Evolutionary conservation across 2,797 vertebrate species (phyloP), one percentile per base, ranked within the genome.

Genomic region (Myotis findleyi): DNA sequence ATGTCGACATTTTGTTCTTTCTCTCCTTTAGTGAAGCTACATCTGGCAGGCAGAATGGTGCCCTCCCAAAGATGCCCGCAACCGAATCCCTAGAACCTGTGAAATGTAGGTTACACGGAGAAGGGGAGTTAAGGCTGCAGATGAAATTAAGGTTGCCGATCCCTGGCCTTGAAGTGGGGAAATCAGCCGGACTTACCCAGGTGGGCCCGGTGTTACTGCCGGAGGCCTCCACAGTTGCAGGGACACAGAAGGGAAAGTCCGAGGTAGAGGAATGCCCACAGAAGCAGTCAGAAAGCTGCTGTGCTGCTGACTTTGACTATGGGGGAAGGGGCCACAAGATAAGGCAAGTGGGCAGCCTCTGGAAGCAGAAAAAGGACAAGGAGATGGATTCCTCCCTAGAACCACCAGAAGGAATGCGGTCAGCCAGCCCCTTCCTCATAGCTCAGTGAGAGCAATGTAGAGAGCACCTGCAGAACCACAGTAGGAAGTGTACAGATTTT

Each of bases 41-140:
- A 44, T n/a, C 4, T 21, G 25, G 13, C 12, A 33, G 10, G 14
- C 64, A 75, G 30, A 79, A 33, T 49, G 68, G 64, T 44, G 27
- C 3, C 1, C 64, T 41, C 20, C 30, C 44, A 14, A 71, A 36
- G 9, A 14, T 51, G 13, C 3, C 13, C 27, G 0, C 1, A 2
- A 21, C n/a, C 33, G 49, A 17, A 18, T 18, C 83, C 33, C 53
- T 64, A 4, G 27, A 69, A 79, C 16, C 38, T 49, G 14, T 33
- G 82, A 79, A 62, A 25, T 21, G 12, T 51, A 82, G 64, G 25
- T 85, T 68, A 23, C 7, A 20, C 21, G 33, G 30, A 66, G 59
- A 95, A 59, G 23, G 13, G 41, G 51, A 86, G 49, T 47, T 21
- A 21, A 53, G 4, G 3, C 18, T 64, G 2, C 38, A 53, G 71